These are phyloP conservation scores for Hipparchia sbordonii DNA, from an alignment of 2,888 invertebrate genomes.

Conservation along the genomic window DNA sequence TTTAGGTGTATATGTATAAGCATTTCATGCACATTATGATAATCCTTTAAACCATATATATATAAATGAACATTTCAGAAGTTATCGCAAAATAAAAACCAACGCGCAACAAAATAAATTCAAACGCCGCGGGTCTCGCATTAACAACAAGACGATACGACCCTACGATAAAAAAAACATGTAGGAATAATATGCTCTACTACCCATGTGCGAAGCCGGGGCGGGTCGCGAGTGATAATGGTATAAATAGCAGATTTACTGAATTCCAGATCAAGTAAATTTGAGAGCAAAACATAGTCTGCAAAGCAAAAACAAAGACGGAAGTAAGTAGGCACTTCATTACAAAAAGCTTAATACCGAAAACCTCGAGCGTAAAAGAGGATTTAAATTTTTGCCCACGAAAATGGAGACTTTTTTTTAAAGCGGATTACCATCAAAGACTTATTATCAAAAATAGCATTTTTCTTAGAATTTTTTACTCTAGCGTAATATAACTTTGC, in stretches of 20 bases:
- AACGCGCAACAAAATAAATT: too few species aligned
- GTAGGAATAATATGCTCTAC: too few species aligned
- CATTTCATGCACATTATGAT: too few species aligned
- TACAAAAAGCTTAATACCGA: conserved; percentile 71
- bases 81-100: too few species aligned
- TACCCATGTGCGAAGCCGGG: too few species aligned
- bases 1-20: too few species aligned
- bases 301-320: conserved; percentile 52
- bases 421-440: conserved; percentile 21
- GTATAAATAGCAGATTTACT: neutral
- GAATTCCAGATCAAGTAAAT: neutral
- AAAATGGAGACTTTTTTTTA: conserved; percentile 25
- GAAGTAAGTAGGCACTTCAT: conserved; percentile 64
- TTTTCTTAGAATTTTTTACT: conserved; percentile 19
- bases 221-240: too few species aligned
- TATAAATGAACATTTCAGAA: too few species aligned
- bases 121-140: too few species aligned
- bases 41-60: too few species aligned
- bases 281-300: neutral
- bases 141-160: too few species aligned
- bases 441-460: conserved; percentile 21
- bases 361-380: conserved; percentile 61
- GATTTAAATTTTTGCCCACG: conserved; percentile 49
- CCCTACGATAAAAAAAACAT: too few species aligned
- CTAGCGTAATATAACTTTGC: conserved; percentile 18